Conservation (phyloP, 2,888 invertebrate species). For the Platyscelio sp. region DNA sequence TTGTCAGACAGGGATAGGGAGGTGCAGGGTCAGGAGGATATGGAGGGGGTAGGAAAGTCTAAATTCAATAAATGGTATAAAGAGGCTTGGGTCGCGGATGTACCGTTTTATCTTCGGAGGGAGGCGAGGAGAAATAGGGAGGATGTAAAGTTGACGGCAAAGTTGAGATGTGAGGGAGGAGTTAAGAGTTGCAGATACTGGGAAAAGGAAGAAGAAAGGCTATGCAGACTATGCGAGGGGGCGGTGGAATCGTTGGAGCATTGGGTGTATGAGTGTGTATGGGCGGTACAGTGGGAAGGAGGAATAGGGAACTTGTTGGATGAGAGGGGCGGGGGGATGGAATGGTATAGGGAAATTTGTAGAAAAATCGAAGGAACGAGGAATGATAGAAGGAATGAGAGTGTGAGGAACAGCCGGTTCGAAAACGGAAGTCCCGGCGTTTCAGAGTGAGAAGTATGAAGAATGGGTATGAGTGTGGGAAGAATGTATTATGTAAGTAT, state of each 20-base stretch:
- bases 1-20: constrained; percentile 5
- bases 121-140: background rate
- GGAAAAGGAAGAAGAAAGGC: background rate
- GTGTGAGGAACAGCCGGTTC: background rate
- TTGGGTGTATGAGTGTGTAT: background rate
- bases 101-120: background rate
- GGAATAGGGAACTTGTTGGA: background rate
- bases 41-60: background rate
- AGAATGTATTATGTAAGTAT: too few relatives aligned
- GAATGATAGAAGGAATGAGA: background rate
- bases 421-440: background rate
- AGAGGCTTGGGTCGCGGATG: background rate
- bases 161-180: background rate
- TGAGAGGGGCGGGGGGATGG: background rate
- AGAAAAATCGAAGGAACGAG: background rate
- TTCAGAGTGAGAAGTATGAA: background rate
- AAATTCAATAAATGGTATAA: constrained; percentile 22
- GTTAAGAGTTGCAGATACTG: background rate
- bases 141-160: background rate
- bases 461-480: background rate
- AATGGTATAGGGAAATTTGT: background rate
- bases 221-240: constrained; percentile 1
- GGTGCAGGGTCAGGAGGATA: constrained; percentile 12
- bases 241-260: constrained; percentile 6
- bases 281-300: background rate